Evolutionary conservation across 2,113 vertebrate species (phyloP), one percentile per base, ranked within the genome.

Genomic region (Percina caprodes): DNA sequence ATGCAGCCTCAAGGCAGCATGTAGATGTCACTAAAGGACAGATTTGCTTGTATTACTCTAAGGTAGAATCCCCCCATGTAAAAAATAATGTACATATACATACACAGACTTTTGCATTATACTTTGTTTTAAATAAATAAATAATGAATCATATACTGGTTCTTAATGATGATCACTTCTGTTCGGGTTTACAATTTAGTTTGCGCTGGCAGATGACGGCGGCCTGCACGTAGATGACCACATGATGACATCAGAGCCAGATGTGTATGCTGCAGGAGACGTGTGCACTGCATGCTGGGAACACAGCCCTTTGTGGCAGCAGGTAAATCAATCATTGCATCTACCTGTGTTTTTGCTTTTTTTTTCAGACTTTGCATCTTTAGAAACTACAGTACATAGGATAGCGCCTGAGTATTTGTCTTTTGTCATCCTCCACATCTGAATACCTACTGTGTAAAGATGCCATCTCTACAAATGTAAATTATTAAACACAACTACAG

Each of bases 261-360:
- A 96, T 1, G 73, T 98, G 54, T 99, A 97, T 0, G 98, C 98
- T 0, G 97, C 98, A 9, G 98, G 98, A 18, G 98, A 99, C 1
- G 95, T 98, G 79, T 99, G 98, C 91, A 97, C 95, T 0, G 95
- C 95, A 0, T 91, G 96, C 2, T 99, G 98, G 98, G 92, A 96
- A 18, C 97, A 92, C 0, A 98, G 97, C 61, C 88, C 93, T 0
- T 83, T 96, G 62, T 99, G 98, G 98, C 98, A 98, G 79, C 98
- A 99, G 97, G 98, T 99, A 91, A 33, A 33, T 8, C 5, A 45
- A 4, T 15, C 4, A 4, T 59, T 67, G 6, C 45, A 14, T 74
- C 11, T 11, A 16, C 30, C 19, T 58, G 19, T 14, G n/a, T 2
- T 26, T 19, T 60, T 15, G 0, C 15, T 42, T 42, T 42, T 42